Conservation (phyloP, 2,797 vertebrate genomes). For the Scolopax rusticola region DNA sequence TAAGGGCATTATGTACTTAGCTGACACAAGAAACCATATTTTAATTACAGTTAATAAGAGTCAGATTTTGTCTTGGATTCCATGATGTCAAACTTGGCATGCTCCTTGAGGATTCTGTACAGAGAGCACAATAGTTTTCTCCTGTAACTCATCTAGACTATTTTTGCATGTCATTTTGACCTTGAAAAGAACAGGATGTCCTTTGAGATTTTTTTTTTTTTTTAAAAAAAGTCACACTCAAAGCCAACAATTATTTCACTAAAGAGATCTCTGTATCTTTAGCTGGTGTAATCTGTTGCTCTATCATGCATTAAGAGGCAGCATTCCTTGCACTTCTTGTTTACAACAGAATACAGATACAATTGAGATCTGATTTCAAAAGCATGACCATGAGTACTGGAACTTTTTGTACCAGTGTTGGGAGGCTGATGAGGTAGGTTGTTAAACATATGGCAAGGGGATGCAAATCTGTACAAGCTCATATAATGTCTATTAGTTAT, state of each 20-base stretch:
- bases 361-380: not conserved
- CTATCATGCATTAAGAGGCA: not conserved
- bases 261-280: constrained; percentile 23
- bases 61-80: constrained; percentile 78
- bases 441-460: not conserved
- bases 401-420: not conserved
- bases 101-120: constrained; percentile 50
- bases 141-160: constrained; percentile 67
- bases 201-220: constrained; percentile 10
- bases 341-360: not conserved
- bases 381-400: not conserved
- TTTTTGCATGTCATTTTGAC: constrained; percentile 78
- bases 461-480: not conserved
- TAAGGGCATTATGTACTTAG: constrained; percentile 69
- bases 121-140: constrained; percentile 49
- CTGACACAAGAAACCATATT: constrained; percentile 75
- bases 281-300: constrained; percentile 15
- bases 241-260: constrained; percentile 59
- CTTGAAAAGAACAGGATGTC: constrained; percentile 74
- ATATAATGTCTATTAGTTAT: not conserved
- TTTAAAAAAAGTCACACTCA: not conserved
- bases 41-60: constrained; percentile 78
- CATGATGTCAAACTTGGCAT: constrained; percentile 73
- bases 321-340: not conserved
- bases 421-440: not conserved